Percentiles rank a stretch among this genome's conserved stretches.
Evolutionary conservation across 53 echinoderm and acorn worm species (phyloP).

Genomic region (Actinopyga echinites): DNA sequence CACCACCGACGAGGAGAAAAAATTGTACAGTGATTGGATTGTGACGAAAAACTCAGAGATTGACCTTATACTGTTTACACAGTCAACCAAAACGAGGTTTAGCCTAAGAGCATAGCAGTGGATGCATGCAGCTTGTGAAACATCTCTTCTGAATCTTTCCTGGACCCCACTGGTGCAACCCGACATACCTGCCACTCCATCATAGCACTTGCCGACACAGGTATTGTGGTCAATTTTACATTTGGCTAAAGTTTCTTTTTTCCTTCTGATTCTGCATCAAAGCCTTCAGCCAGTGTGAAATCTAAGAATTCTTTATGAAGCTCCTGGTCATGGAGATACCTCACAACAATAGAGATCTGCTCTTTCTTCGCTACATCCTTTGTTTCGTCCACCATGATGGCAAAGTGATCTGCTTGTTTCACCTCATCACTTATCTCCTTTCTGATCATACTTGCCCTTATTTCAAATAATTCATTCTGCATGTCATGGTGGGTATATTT

Average conservation of each 20-base stretch:
- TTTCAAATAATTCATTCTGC: slow-evolving; percentile 41
- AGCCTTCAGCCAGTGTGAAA: slow-evolving; percentile 4
- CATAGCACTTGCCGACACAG: slow-evolving; percentile 41
- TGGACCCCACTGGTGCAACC: slow-evolving; percentile 21
- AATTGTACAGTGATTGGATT: slow-evolving; percentile 25
- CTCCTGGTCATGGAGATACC: slow-evolving; percentile 12
- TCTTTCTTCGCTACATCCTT: slow-evolving; percentile 42
- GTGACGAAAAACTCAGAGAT: not conserved
- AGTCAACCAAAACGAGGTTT: slow-evolving; percentile 36
- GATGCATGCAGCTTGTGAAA: slow-evolving; percentile 28
- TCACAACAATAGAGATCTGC: slow-evolving; percentile 44
- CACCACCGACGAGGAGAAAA: slow-evolving; percentile 9
- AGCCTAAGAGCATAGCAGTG: slow-evolving; percentile 35
- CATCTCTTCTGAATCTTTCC: slow-evolving; percentile 20
- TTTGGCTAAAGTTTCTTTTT: slow-evolving; percentile 18
- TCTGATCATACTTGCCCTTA: slow-evolving; percentile 25
- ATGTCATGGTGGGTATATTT: slow-evolving; percentile 44
- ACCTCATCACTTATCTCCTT: slow-evolving; percentile 46
- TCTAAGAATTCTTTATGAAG: slow-evolving; percentile 37
- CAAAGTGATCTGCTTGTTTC: slow-evolving; percentile 34
- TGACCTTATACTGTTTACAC: slow-evolving; percentile 21
- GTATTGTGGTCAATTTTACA: slow-evolving; percentile 7
- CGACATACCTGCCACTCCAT: slow-evolving; percentile 40
- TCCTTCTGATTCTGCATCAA: slow-evolving; percentile 28
- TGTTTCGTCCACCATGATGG: slow-evolving; percentile 41